Evolutionary conservation across 2,888 invertebrate genomes (phyloP), one percentile per base, ranked within the genome.

Genomic region (Thymelicus lineola): DNA sequence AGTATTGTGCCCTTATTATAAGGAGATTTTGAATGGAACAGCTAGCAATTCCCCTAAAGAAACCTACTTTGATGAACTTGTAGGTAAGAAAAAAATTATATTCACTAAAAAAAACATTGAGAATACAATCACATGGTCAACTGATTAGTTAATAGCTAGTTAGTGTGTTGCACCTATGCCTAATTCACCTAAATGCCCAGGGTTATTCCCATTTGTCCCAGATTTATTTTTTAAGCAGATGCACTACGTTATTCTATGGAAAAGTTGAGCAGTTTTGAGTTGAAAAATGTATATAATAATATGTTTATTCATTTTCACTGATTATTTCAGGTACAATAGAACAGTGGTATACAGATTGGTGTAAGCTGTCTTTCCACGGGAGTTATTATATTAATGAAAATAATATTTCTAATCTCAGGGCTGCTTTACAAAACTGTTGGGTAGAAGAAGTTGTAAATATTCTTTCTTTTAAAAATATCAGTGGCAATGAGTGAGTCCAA

Each of bases 331-430:
- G 82, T 42, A 84, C 80, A 42, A 78, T 93, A 20, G 72, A 84
- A 36, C 86, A 89, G 71, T 93, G 93, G 93, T 90, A 88, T 77
- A 74, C 73, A 15, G 90, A 93, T 72, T 90, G 87, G 87, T 80
- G 82, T 50, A 76, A 79, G 66, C 72, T 90, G 15, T 83, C 86
- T 9, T 71, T 88, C 42, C 82, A 82, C 55, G 78, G 76, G 38
- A 82, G 81, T 62, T 82, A 80, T 70, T 74, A 74, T 64, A 80
- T 72, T 46, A 84, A 77, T 71, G 83, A 83, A 57, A 81, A 77
- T 72, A 63, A 58, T 28, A 58, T 69, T 63, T 67, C 71, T 62
- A 78, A 80, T 53, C 75, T 93, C 17, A 77, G 75, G 65, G 64
- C 74, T 57, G 87, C 86, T 57, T 75, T 92, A 70, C 75, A 73